Evolutionary conservation across 2,888 invertebrate species (phyloP).

Genomic region (Volucella inanis): DNA sequence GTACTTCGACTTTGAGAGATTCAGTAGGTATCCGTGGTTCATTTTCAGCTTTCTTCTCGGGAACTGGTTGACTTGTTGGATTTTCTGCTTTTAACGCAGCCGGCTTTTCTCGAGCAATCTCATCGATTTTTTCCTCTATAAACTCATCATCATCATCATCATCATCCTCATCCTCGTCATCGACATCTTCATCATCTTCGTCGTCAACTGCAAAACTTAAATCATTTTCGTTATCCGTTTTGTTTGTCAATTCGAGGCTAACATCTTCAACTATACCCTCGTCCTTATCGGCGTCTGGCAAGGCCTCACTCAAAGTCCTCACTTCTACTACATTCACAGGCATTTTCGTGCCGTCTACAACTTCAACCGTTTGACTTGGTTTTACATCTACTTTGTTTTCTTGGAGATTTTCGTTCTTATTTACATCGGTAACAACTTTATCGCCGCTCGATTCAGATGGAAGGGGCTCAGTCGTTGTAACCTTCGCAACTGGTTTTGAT

Average conservation of each 20-base stretch:
- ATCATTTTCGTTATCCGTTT: background rate
- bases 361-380: constrained; percentile 80
- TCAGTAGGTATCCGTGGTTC: background rate
- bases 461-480: constrained; percentile 48
- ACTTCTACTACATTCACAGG: constrained; percentile 3
- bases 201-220: constrained; percentile 57
- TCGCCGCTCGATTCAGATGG: constrained; percentile 75
- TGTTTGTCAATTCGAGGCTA: background rate
- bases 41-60: background rate
- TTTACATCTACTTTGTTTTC: constrained; percentile 58
- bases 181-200: constrained; percentile 78
- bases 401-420: constrained; percentile 42
- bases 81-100: background rate
- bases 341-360: constrained; percentile 88
- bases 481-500: constrained; percentile 16
- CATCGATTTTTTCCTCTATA: constrained; percentile 60
- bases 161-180: constrained; percentile 75
- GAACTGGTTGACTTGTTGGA: background rate
- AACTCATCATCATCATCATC: constrained; percentile 76
- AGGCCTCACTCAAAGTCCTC: background rate
- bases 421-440: constrained; percentile 63
- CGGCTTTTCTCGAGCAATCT: background rate
- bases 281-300: background rate
- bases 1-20: background rate
- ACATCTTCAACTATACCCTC: constrained; percentile 31